Conservation (phyloP, 2,888 invertebrate species). For the Tiliacea citrago region DNA sequence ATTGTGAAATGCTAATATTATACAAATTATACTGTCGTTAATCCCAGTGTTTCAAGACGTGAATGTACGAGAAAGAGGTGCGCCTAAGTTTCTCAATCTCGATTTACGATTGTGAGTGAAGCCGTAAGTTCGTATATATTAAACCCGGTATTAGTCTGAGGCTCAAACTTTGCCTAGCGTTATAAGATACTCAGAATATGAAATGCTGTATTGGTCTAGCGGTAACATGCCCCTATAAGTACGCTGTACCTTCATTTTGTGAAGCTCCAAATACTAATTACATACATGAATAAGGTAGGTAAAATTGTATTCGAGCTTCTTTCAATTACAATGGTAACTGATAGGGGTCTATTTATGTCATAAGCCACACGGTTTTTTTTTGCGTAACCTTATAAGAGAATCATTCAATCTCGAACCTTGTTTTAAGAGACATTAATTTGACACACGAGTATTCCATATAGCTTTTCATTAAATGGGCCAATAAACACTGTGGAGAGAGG, state of each 20-base stretch:
- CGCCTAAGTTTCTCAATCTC: constrained; percentile 62
- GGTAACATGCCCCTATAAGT: not conserved
- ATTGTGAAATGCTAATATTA: constrained; percentile 8
- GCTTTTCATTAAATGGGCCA: too few species aligned
- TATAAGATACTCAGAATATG: constrained; percentile 46
- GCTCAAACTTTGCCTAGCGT: constrained; percentile 51
- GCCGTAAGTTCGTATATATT: constrained; percentile 59
- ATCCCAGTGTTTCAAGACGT: constrained; percentile 29
- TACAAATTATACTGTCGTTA: constrained; percentile 10
- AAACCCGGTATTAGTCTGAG: constrained; percentile 50
- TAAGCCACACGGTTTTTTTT: too few species aligned
- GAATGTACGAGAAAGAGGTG: constrained; percentile 39
- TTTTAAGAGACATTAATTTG: too few species aligned
- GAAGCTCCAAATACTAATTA: too few species aligned
- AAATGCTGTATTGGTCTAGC: constrained; percentile 15
- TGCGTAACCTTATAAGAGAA: too few species aligned
- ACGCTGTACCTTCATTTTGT: not conserved
- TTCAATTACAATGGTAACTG: not conserved
- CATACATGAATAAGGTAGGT: too few species aligned
- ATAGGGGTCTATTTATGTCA: too few species aligned
- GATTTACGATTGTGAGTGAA: constrained; percentile 58
- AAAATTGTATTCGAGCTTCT: not conserved
- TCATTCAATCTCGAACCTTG: too few species aligned
- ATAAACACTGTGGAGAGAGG: too few species aligned
- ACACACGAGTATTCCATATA: too few species aligned